phyloP scores from a whole-genome alignment of 2,113 vertebrate genomes.

The Oryzias celebensis region DNA sequence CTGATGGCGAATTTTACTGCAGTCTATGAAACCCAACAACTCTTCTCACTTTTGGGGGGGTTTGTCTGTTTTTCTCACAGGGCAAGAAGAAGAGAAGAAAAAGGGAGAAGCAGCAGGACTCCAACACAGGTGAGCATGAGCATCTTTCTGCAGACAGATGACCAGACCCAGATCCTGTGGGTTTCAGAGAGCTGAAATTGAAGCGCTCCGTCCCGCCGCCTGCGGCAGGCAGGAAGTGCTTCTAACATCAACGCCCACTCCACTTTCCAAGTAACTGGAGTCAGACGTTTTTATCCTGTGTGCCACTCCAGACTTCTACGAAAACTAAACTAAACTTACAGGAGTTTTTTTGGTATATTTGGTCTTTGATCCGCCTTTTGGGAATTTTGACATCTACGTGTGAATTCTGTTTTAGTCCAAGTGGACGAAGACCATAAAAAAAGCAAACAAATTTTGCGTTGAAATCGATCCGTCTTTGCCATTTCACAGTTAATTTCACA shows the following conservation, averaged over 20 bases:
- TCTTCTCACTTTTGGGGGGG: conserved; percentile 11
- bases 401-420: too few species aligned
- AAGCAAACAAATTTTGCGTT: too few species aligned
- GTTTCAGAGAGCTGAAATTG: conserved; percentile 27
- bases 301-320: not conserved
- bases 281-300: conserved; percentile 21
- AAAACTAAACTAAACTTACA: too few species aligned
- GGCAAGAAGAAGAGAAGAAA: conserved; percentile 98
- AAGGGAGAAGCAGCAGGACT: conserved; percentile 96
- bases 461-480: too few species aligned
- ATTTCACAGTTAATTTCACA: too few species aligned
- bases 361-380: too few species aligned
- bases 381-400: too few species aligned
- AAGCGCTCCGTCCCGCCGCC: not conserved
- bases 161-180: not conserved
- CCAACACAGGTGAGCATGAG: conserved; percentile 84
- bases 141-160: not conserved
- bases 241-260: conserved; percentile 57
- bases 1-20: not conserved
- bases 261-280: conserved; percentile 50
- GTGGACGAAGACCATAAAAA: too few species aligned
- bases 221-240: conserved; percentile 54
- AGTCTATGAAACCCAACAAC: conserved; percentile 5
- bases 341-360: too few species aligned
- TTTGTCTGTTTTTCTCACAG: conserved; percentile 66